These are phyloP conservation scores for Drymodes brunneopygia DNA, from an alignment of 2,113 vertebrate genomes.

Conservation along the genomic window DNA sequence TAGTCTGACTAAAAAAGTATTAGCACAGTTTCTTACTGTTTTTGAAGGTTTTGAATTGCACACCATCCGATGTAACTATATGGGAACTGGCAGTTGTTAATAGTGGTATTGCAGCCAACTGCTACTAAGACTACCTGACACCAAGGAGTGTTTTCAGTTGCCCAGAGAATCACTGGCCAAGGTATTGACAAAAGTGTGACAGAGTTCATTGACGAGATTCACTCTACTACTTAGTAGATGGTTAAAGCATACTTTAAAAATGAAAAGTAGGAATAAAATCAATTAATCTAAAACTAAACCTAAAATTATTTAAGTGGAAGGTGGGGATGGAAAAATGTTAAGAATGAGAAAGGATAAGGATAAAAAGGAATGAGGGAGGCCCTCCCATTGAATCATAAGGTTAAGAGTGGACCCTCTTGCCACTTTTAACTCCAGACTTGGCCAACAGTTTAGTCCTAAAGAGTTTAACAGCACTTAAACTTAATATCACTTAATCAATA, in stretches of 20 bases:
- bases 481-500: neutral
- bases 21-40: neutral
- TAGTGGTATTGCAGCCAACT: neutral
- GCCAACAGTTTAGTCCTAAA: neutral
- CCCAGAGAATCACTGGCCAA: neutral
- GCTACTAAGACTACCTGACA: neutral
- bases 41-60: neutral
- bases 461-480: neutral
- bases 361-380: neutral
- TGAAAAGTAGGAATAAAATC: neutral
- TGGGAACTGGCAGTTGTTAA: neutral
- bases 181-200: neutral
- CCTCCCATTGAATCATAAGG: neutral
- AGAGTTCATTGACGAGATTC: neutral
- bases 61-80: neutral
- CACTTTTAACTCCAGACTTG: neutral
- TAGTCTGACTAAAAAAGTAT: neutral
- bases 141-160: neutral
- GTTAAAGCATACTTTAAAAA: neutral
- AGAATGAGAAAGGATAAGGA: neutral
- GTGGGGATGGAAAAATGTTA: neutral
- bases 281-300: neutral
- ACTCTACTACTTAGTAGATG: neutral
- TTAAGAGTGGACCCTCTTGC: neutral
- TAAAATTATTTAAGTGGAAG: neutral